Percentiles rank a stretch among this genome's conserved stretches.
phyloP scores from a whole-genome alignment of 2,888 invertebrate species.

The Xestia rhomboidea region DNA sequence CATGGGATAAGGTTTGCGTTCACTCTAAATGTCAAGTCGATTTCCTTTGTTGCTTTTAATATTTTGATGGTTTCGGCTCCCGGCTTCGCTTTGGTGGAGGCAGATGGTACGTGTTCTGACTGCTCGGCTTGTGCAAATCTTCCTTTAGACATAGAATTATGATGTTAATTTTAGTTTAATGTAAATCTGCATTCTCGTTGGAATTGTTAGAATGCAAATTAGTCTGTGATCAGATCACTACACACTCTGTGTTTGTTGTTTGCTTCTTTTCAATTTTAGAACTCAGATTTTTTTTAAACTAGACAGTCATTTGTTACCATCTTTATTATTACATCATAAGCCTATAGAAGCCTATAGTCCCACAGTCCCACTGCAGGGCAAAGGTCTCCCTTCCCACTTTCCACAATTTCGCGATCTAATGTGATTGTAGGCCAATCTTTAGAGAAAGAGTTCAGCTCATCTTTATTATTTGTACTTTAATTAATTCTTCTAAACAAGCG shows the following conservation, averaged over 20 bases:
- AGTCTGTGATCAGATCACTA: background rate
- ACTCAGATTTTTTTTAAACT: background rate
- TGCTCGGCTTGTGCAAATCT: conserved; percentile 23
- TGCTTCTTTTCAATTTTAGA: background rate
- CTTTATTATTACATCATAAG: too few relatives aligned
- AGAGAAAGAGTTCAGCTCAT: too few relatives aligned
- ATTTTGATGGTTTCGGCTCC: conserved; percentile 39
- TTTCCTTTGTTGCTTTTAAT: conserved; percentile 38
- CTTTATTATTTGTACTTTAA: background rate
- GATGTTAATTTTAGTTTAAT: conserved; percentile 3
- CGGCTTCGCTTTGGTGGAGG: conserved; percentile 12
- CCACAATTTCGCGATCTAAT: too few relatives aligned
- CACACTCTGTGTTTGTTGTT: background rate
- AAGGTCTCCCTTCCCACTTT: too few relatives aligned
- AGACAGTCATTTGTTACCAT: background rate
- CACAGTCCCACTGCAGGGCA: too few relatives aligned
- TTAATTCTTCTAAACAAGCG: background rate
- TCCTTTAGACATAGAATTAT: background rate
- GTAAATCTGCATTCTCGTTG: background rate
- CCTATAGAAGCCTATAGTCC: too few relatives aligned
- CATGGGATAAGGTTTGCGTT: too few relatives aligned
- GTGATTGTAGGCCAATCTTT: too few relatives aligned
- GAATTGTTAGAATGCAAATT: background rate
- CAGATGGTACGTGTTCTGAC: background rate
- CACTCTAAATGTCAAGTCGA: conserved; percentile 22